Evolutionary conservation across 2,797 vertebrate genomes (phyloP).

Genomic region (Natrix natrix): DNA sequence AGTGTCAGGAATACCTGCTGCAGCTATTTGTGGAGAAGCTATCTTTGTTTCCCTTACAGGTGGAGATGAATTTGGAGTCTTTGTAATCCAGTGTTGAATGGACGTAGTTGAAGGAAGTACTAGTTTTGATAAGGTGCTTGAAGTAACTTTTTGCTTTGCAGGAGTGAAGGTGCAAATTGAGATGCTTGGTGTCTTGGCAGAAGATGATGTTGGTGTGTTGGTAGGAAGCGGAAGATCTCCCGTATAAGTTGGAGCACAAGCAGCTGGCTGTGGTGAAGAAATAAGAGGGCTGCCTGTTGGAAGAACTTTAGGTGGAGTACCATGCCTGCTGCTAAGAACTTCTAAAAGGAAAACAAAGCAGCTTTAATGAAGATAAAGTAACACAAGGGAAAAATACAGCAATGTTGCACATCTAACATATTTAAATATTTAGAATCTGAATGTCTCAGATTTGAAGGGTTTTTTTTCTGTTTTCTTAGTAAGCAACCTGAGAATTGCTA

Average conservation of each 20-base stretch:
- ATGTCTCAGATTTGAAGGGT: background rate
- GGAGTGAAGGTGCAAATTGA: conserved; percentile 51
- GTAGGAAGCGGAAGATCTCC: conserved; percentile 87
- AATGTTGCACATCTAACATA: background rate
- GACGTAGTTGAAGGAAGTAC: conserved; percentile 71
- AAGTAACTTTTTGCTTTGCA: conserved; percentile 37
- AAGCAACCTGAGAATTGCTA: background rate
- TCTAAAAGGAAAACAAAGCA: conserved; percentile 42
- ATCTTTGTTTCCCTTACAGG: conserved; percentile 57
- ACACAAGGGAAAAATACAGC: background rate
- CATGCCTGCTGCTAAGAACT: conserved; percentile 42
- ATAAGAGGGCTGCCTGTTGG: conserved; percentile 57
- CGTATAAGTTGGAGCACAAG: conserved; percentile 78
- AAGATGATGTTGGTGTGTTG: conserved; percentile 70
- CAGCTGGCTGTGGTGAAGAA: conserved; percentile 79
- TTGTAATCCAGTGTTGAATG: conserved; percentile 84
- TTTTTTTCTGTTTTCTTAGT: too few relatives aligned
- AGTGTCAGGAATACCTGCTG: conserved; percentile 78
- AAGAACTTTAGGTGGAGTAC: conserved; percentile 80
- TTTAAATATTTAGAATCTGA: background rate
- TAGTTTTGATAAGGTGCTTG: conserved; percentile 57
- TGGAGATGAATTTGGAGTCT: conserved; percentile 62
- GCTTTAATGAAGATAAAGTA: conserved; percentile 37
- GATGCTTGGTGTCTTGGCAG: conserved; percentile 34
- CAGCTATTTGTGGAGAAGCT: conserved; percentile 70